Conservation (phyloP, 2,888 invertebrate species). For the Napeogenes sylphis region DNA sequence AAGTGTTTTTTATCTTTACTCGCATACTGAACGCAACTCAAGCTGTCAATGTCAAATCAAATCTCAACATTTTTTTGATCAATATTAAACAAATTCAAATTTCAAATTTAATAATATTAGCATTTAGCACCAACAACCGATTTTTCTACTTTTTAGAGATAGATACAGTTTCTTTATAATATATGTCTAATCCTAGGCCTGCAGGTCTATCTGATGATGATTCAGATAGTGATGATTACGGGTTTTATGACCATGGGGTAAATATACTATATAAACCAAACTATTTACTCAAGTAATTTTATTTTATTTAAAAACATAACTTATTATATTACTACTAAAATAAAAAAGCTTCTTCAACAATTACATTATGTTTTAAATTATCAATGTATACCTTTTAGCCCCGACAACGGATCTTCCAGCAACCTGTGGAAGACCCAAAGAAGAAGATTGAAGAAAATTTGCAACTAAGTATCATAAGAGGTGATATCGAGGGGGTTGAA, state of each 20-base stretch:
- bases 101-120: no score
- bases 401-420: slow-evolving; percentile 8
- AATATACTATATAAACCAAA: slow-evolving; percentile 22
- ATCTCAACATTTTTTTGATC: no score
- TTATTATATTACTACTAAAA: neutral
- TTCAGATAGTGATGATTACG: slow-evolving; percentile 61
- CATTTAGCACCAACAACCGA: no score
- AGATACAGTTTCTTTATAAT: no score
- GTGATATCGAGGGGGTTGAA: slow-evolving; percentile 51
- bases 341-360: neutral
- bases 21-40: no score
- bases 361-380: neutral
- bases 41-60: no score
- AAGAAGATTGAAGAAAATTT: slow-evolving; percentile 57
- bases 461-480: slow-evolving; percentile 64
- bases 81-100: no score
- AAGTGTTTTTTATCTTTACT: no score
- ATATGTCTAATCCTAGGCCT: slow-evolving; percentile 46
- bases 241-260: slow-evolving; percentile 62
- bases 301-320: neutral
- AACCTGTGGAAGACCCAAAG: slow-evolving; percentile 38
- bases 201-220: slow-evolving; percentile 67
- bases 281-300: neutral
- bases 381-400: slow-evolving; percentile 16
- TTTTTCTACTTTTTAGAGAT: no score